These are phyloP conservation scores for Cotesia typhae DNA, from an alignment of 1,140 invertebrate species.

Conservation along the genomic window DNA sequence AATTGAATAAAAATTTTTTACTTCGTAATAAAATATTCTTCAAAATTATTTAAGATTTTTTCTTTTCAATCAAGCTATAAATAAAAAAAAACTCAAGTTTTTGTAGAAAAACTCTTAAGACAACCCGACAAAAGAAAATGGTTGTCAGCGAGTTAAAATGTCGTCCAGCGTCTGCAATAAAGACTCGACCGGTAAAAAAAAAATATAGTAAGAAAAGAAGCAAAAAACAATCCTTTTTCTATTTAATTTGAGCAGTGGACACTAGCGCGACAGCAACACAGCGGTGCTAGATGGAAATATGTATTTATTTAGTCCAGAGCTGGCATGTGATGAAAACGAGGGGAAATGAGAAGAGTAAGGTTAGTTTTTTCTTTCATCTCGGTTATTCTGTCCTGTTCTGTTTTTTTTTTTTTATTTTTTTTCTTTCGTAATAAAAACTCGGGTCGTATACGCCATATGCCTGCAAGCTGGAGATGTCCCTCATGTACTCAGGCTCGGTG, in stretches of 20 bases:
- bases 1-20: no score
- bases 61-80: no score
- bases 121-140: no score
- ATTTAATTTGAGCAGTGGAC: not conserved
- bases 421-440: slow-evolving; percentile 27
- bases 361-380: slow-evolving; percentile 32
- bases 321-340: slow-evolving; percentile 41
- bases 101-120: no score
- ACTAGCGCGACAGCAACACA: not conserved
- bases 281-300: slow-evolving; percentile 24
- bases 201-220: slow-evolving; percentile 11
- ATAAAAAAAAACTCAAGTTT: no score
- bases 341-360: slow-evolving; percentile 29
- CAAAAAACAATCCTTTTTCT: not conserved
- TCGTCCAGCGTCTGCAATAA: no score
- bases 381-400: no score
- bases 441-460: slow-evolving; percentile 41
- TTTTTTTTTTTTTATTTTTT: slow-evolving; percentile 10
- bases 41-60: no score
- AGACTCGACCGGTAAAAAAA: no score
- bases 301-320: slow-evolving; percentile 43
- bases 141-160: no score
- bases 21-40: no score
- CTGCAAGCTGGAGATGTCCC: slow-evolving; percentile 36
- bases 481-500: slow-evolving; percentile 27